Evolutionary conservation across 1,140 invertebrate species (phyloP), one percentile per base, ranked within the genome.

Genomic region (Euschistus heros): DNA sequence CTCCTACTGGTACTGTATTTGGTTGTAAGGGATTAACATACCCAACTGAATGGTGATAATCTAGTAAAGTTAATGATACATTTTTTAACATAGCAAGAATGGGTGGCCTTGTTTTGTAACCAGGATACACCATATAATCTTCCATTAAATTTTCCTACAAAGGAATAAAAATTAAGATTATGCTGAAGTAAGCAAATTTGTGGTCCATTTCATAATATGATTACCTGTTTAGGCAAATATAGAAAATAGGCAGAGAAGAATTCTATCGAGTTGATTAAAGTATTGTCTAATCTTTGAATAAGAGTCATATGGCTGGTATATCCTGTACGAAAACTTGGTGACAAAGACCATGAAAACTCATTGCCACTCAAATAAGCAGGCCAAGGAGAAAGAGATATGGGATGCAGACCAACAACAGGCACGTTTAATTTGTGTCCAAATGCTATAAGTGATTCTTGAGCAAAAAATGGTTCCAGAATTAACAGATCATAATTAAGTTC

Each of bases 1-100:
- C 82, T 33, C 81, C 82, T 63, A 86, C 76, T 71, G 83, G 78
- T 26, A 82, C 75, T 52, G 83, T 75, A 70, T 79, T 79, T 0
- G 81, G 80, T 22, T 80, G 68, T 22, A 75, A 75, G 2, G 80
- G 78, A n/a, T 72, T 68, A 17, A 77, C 74, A 17, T 70, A 65
- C 59, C 75, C 74, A 59, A 77, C 74, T 69, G 73, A 75, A 62
- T 76, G 78, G 65, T 82, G 78, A 42, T 72, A 72, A 64, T 81
- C 81, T 0, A 77, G 67, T 15, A 82, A 68, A 20, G 79, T 69
- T 3, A 83, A 63, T 10, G 71, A 73, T 4, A 71, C 65, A 54
- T 76, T 72, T 30, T 64, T 68, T n/a, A 72, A 27, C 17, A 75
- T 70, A 27, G 76, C 69, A 18, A 59, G 13, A 6, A 75, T 20